Base-by-base conservation (phyloP, 2,797 vertebrate species). In the Philypnodon macrostomus region DNA sequence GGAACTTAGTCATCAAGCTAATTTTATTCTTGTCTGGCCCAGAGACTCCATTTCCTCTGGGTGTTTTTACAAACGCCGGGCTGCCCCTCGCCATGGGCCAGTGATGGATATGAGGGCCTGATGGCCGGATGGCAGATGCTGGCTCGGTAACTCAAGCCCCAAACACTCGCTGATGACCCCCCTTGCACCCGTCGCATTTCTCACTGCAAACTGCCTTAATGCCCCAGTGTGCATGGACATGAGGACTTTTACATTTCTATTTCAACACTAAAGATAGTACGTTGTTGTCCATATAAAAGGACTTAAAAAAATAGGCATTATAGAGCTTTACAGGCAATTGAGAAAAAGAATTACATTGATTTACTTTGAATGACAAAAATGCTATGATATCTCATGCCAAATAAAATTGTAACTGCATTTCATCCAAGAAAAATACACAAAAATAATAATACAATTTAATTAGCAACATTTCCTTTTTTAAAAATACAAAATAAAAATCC, bases 1-100 rank as follows among this genome's bases (percentile, higher is more conserved):
- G 89, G 88, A 91, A 89, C 88, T 90, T 88, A 88, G 88, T 91
- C 89, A 91, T 91, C 87, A 90, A 83, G 87, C 87, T 91, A 90
- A 91, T 91, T 91, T 89, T 90, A 89, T 90, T 91, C 89, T 89
- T 82, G 87, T 90, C 88, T 90, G 89, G 88, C 84, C 78, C 80
- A 89, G 85, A 88, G 88, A 87, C 88, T 88, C 87, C 88, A 90
- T 91, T 91, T 91, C 89, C 89, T 91, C 86, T 87, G 88, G 87
- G 87, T 91, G 87, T 90, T 91, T 91, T 88, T 86, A 84, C 85
- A 90, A 89, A 90, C 79, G 77, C 83, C 73, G 85, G 72, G 71
- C 83, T 84, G 83, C 81, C 73, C 77, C 80, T 81, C 73, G 73
- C 77, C 80, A 81, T 73, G 64, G 67, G 83, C 73, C 83, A 85